These are phyloP conservation scores for Artibeus jamaicensis DNA, from an alignment of 2,797 vertebrate genomes.

Conservation along the genomic window DNA sequence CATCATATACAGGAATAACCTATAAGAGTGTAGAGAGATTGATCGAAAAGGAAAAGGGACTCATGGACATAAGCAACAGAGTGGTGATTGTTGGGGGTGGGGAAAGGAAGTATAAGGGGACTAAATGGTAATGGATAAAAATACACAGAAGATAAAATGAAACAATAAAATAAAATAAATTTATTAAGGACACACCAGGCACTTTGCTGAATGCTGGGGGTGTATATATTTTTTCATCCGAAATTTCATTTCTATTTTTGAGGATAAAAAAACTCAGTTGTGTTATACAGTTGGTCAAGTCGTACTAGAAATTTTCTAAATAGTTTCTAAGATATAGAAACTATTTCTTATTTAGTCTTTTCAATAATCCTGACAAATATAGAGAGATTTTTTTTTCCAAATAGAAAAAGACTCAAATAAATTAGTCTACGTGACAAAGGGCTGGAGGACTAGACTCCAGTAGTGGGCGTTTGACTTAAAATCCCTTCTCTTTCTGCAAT, in stretches of 20 bases:
- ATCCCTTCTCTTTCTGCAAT: background rate
- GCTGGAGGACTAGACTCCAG: background rate
- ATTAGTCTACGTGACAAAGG: background rate
- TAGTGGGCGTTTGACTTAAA: background rate
- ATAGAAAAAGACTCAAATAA: background rate
- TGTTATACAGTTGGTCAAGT: background rate
- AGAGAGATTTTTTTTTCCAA: background rate
- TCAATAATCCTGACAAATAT: background rate
- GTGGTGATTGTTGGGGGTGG: background rate
- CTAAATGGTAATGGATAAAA: background rate
- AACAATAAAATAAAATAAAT: background rate
- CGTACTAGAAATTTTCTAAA: background rate
- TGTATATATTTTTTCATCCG: background rate
- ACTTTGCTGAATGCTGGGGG: background rate
- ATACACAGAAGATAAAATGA: background rate
- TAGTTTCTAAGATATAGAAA: too few species aligned
- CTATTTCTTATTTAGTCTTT: background rate
- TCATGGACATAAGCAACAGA: too few species aligned
- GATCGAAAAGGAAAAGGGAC: too few species aligned
- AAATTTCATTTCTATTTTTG: background rate
- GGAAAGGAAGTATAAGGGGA: background rate
- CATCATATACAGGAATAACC: too few species aligned
- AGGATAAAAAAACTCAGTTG: background rate
- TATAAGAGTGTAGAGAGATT: too few species aligned
- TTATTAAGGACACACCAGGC: background rate